These are phyloP conservation scores for Agrilus mali DNA, from an alignment of 2,888 invertebrate genomes.

Conservation along the genomic window DNA sequence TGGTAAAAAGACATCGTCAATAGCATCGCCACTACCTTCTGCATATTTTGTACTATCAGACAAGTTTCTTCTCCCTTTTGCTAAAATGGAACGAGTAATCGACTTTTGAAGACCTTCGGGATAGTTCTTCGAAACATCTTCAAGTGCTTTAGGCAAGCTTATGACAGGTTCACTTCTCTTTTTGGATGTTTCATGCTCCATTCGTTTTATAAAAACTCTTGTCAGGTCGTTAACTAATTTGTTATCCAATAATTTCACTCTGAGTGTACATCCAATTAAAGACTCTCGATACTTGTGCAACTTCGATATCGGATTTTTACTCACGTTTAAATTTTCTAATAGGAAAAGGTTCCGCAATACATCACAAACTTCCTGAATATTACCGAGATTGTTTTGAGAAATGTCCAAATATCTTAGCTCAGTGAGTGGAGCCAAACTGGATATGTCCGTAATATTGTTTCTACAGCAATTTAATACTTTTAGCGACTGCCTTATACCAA, in stretches of 20 bases:
- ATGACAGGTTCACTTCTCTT: constrained; percentile 16
- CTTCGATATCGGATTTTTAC: constrained; percentile 50
- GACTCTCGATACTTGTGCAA: constrained; percentile 54
- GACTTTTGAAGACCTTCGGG: constrained; percentile 27
- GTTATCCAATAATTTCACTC: constrained; percentile 50
- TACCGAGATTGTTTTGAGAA: constrained; percentile 43
- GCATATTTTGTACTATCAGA: constrained; percentile 10
- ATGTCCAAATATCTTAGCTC: constrained; percentile 43
- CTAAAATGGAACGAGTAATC: constrained; percentile 26
- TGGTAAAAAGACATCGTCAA: constrained; percentile 20
- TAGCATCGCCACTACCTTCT: constrained; percentile 13
- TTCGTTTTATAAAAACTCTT: constrained; percentile 47
- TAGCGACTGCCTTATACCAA: constrained; percentile 44
- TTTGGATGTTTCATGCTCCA: constrained; percentile 40
- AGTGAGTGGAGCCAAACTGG: constrained; percentile 39
- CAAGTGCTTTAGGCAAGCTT: constrained; percentile 18
- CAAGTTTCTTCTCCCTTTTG: constrained; percentile 11
- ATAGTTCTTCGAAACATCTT: constrained; percentile 27
- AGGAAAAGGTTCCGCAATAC: constrained; percentile 41
- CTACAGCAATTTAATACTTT: constrained; percentile 49
- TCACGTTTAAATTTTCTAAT: constrained; percentile 43
- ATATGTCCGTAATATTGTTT: constrained; percentile 45
- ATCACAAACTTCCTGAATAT: constrained; percentile 41
- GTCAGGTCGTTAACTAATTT: constrained; percentile 44
- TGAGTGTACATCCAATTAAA: constrained; percentile 47